Evolutionary conservation across 1,140 invertebrate species (phyloP), one percentile per base, ranked within the genome.

Genomic region (Papilio polyxenes): DNA sequence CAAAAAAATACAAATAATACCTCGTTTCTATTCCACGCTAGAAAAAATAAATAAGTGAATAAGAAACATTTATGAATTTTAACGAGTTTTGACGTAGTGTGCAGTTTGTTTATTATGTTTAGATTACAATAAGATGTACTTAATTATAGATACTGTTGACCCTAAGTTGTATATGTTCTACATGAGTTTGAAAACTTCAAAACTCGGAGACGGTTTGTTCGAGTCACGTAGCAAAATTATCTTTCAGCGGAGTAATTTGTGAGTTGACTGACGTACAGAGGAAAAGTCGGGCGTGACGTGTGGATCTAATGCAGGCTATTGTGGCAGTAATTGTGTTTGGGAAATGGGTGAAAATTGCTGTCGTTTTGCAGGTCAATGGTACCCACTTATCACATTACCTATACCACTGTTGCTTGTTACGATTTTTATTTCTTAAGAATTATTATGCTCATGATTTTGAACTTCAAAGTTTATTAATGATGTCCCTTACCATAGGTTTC

Each of bases 191-290:
- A 2, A 37, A 59, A 62, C 51, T 78, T 78, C 56, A 20, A 76
- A 76, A 31, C 23, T 13, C 76, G 44, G 13, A 17, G 51, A 56
- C 75, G n/a, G 37, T 17, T 59, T 78, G 76, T 78, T 23, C 76
- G 53, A 78, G 74, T 83, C 80, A 79, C 79, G 81, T 82, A 81
- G 81, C 82, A 79, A 85, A 83, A 85, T 85, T 85, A 84, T 83
- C 81, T 72, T 75, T 69, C 75, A 59, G 31, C n/a, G 69, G 23
- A 81, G 53, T 75, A 77, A 75, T 75, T 75, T 81, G 62, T 76
- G 44, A 59, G 31, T 20, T 79, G 76, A 78, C 76, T 78, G 76
- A 78, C 76, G 53, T 78, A 51, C 75, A 76, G 31, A 59, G n/a
- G 53, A 31, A 6, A 59, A 44, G 23, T 59, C 53, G 76, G 31